A percentile compares a stretch with the other conserved stretches of the same genome.
Evolutionary conservation across 1,140 invertebrate species (phyloP).

Genomic region (Platorchestia sp.): DNA sequence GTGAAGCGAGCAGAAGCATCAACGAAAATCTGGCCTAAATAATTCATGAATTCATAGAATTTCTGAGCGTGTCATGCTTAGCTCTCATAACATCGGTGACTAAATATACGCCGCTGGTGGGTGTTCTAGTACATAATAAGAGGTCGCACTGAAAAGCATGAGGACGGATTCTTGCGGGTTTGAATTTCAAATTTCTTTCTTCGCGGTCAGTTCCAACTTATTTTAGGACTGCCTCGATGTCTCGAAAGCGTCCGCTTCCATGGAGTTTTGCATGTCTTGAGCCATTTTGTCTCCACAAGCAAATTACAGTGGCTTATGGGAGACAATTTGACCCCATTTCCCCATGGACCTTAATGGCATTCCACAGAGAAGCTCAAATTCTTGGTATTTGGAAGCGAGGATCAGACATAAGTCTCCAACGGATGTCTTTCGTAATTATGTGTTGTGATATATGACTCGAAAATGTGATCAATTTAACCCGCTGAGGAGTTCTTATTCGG

Average conservation of each 20-base stretch:
- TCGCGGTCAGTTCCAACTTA: neutral
- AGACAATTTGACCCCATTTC: constrained; percentile 17
- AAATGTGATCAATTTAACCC: too few species aligned
- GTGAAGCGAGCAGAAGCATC: neutral
- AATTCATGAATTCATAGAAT: neutral
- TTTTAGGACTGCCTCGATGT: neutral
- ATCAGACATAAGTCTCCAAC: neutral
- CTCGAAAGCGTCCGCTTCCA: neutral
- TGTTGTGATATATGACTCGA: too few species aligned
- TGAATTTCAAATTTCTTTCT: neutral
- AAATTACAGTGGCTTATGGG: constrained; percentile 42
- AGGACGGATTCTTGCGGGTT: neutral
- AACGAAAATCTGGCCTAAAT: neutral
- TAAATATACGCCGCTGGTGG: neutral
- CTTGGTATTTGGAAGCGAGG: neutral
- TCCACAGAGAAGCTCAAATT: neutral
- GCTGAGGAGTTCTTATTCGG: too few species aligned
- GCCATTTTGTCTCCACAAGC: neutral
- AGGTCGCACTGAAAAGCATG: neutral
- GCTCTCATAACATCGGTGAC: neutral
- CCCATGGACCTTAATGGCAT: neutral
- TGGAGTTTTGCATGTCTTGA: neutral
- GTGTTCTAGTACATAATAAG: neutral
- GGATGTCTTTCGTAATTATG: too few species aligned
- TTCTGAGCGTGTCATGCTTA: neutral